A percentile compares a stretch with the other conserved stretches of the same genome.
These are phyloP conservation scores for Engraulis encrasicolus DNA, from an alignment of 2,113 vertebrate genomes.

Conservation along the genomic window DNA sequence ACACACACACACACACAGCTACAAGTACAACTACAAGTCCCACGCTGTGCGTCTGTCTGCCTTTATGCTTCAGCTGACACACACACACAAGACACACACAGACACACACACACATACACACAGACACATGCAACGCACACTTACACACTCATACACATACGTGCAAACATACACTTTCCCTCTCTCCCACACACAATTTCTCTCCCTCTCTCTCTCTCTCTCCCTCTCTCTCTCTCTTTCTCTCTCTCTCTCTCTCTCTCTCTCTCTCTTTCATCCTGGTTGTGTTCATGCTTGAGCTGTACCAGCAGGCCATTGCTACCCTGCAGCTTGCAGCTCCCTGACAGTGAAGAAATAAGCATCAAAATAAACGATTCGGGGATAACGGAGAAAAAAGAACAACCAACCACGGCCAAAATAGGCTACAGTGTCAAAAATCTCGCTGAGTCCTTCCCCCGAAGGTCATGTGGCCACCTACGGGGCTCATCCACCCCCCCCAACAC, in stretches of 20 bases:
- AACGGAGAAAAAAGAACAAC: no score
- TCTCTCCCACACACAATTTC: neutral
- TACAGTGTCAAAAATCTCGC: neutral
- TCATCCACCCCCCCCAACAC: no score
- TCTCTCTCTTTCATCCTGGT: no score
- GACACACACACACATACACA: slow-evolving; percentile 19
- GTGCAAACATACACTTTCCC: no score
- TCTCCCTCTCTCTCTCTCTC: no score
- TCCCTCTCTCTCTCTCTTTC: no score
- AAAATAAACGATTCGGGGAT: neutral
- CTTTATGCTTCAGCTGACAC: slow-evolving; percentile 29
- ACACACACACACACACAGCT: neutral
- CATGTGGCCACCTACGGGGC: no score
- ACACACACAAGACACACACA: slow-evolving; percentile 13
- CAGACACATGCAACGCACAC: neutral
- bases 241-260: no score
- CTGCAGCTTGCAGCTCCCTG: neutral
- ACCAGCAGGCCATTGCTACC: slow-evolving; percentile 32
- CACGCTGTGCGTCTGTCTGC: slow-evolving; percentile 13
- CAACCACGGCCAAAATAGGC: neutral
- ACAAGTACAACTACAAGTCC: neutral
- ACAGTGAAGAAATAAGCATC: slow-evolving; percentile 23
- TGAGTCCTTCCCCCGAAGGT: neutral
- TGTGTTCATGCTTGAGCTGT: slow-evolving; percentile 34
- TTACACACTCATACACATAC: no score